Conservation (phyloP, 2,113 vertebrate species). For the Ceratotherium simum region DNA sequence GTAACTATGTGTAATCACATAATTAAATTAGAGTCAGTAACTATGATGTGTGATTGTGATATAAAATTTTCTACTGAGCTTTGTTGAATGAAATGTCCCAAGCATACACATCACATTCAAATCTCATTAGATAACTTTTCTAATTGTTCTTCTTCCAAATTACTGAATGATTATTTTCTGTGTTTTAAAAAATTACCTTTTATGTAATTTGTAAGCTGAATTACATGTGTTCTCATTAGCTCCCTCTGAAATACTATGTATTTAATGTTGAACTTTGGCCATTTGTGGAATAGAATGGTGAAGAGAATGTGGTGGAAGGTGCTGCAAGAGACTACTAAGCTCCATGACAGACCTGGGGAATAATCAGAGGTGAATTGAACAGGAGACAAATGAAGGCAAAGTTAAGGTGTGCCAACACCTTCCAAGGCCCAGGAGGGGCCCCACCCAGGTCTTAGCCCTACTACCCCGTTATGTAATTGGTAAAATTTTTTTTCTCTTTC, state of each 20-base stretch:
- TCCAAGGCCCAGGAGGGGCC: background rate
- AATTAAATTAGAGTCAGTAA: slow-evolving; percentile 67
- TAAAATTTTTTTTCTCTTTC: background rate
- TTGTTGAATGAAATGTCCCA: slow-evolving; percentile 47
- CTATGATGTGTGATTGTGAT: slow-evolving; percentile 59
- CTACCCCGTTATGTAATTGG: too few relatives aligned
- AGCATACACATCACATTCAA: background rate
- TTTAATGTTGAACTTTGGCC: background rate
- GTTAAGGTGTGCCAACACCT: background rate
- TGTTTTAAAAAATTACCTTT: background rate
- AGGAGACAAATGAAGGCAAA: background rate
- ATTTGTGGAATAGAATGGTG: background rate
- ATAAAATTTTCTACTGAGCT: slow-evolving; percentile 59
- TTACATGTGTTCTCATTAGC: background rate
- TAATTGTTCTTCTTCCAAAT: slow-evolving; percentile 46
- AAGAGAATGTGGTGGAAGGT: background rate
- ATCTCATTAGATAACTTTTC: background rate
- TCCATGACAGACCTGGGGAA: background rate
- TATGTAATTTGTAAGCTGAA: background rate
- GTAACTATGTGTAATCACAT: slow-evolving; percentile 51
- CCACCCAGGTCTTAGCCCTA: background rate
- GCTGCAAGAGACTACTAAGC: background rate
- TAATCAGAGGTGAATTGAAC: background rate
- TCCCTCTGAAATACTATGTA: background rate
- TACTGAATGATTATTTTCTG: slow-evolving; percentile 42